Percentiles rank a stretch among this genome's conserved stretches.
Conservation (phyloP, 2,888 invertebrate species). For the Caenorhabditis drosophilae region DNA sequence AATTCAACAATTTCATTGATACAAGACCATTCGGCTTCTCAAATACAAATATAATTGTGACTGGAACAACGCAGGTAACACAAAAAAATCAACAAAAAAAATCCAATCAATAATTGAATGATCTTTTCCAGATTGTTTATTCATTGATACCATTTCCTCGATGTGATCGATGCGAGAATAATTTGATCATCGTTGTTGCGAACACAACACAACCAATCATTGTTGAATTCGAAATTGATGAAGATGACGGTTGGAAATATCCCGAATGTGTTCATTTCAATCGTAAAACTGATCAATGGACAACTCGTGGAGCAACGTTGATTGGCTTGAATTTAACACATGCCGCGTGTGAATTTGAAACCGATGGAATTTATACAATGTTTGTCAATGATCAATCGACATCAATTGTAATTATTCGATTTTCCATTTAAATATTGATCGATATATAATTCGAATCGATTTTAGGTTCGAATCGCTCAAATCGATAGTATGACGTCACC, state of each 20-base stretch:
- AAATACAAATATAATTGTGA: conserved; percentile 19
- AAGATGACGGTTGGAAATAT: conserved; percentile 57
- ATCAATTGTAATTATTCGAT: conserved; percentile 31
- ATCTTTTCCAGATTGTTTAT: conserved; percentile 37
- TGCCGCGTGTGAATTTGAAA: conserved; percentile 56
- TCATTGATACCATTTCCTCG: conserved; percentile 41
- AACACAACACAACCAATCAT: conserved; percentile 44
- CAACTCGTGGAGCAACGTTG: conserved; percentile 37
- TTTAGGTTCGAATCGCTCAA: conserved; percentile 47
- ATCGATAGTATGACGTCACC: conserved; percentile 48
- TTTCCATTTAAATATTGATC: background rate
- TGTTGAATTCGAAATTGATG: conserved; percentile 49
- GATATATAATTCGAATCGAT: conserved; percentile 7
- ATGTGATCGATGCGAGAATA: conserved; percentile 43
- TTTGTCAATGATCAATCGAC: conserved; percentile 42
- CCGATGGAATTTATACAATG: conserved; percentile 58
- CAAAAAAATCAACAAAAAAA: background rate
- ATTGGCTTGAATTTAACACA: conserved; percentile 64
- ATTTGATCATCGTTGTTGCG: conserved; percentile 34
- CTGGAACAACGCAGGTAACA: conserved; percentile 25
- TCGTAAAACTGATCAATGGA: conserved; percentile 38
- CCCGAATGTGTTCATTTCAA: conserved; percentile 59
- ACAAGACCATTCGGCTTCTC: conserved; percentile 35
- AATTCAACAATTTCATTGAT: conserved; percentile 56
- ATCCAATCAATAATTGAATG: background rate